Evolutionary conservation across 1,140 invertebrate genomes (phyloP), one percentile per base, ranked within the genome.

Genomic region (Paraescarpia echinospica): DNA sequence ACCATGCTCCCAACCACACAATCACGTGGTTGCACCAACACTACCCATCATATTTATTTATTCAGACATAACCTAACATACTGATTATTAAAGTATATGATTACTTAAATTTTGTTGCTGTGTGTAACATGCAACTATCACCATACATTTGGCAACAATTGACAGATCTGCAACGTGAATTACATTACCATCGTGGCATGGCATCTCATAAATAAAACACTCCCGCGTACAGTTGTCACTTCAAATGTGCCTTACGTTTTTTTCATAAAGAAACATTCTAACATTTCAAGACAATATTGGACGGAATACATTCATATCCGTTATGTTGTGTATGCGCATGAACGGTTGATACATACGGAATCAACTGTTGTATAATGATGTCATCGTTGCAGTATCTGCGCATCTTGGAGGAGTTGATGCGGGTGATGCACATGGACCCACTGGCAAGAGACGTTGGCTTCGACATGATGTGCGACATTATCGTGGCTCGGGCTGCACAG

Each of bases 391-490:
- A 93, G 95, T 96, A 96, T 93, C 93, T 96, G 93, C 93, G 94
- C 91, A 95, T 95, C 51, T 92, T 96, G 89, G 95, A 96, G 89
- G 94, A 93, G 90, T 93, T 96, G 35, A 95, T 94, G 51, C 94
- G 95, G 51, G 94, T 94, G 14, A 94, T 96, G 95, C 96, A 96
- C 93, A 96, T 96, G 95, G 95, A 96, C 91, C 93, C 94, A 91
- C 95, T 96, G 34, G 95, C 95, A n/a, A 92, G 94, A 35, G 96
- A 96, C 89, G 93, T 96, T 92, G 96, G 96, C 34, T 93, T 96
- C 88, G 96, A 96, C 93, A 94, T 95, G 94, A 95, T 95, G 8
- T 94, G 95, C 35, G 96, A 96, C 92, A 94, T 95, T 33, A 94
- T 96, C 0, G 93, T 96, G 27, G 94, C 95, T 27, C 94, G 96